Conservation (phyloP, 2,888 invertebrate genomes). For the Incurvaria masculella region DNA sequence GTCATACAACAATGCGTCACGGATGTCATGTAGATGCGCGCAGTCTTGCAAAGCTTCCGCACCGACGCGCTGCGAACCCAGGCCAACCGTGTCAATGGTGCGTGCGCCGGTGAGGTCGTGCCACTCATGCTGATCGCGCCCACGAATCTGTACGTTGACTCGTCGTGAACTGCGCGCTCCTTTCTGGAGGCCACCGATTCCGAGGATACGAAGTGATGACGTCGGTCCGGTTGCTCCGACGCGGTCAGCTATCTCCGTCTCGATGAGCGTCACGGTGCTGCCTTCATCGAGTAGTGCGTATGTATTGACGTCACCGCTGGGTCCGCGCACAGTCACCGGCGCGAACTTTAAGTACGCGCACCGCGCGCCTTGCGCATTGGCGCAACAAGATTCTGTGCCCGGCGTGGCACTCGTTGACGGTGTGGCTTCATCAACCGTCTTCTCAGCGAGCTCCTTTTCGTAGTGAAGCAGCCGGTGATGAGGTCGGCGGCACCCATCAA, state of each 20-base stretch:
- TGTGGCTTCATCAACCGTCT: too few species aligned
- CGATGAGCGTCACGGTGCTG: conserved; percentile 12
- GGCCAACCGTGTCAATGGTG: conserved; percentile 1
- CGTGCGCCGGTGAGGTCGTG: background rate
- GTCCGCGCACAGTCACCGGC: conserved; percentile 14
- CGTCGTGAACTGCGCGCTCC: too few species aligned
- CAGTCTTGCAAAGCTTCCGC: background rate
- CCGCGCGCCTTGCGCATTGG: background rate
- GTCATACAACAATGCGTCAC: conserved; percentile 4
- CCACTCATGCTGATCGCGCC: background rate
- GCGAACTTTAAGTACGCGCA: conserved; percentile 11
- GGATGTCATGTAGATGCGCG: conserved; percentile 6
- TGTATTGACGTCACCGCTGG: conserved; percentile 7
- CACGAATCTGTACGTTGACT: background rate
- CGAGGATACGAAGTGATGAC: too few species aligned
- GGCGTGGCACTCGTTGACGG: too few species aligned
- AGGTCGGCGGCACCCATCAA: too few species aligned
- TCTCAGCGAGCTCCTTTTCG: too few species aligned
- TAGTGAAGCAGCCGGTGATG: too few species aligned
- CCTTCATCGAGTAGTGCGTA: conserved; percentile 14
- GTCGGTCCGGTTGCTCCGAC: background rate
- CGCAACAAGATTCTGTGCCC: too few species aligned
- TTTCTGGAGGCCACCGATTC: too few species aligned
- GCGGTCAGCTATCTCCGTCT: conserved; percentile 7
- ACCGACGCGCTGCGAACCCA: conserved; percentile 1